These are phyloP conservation scores for Uria lomvia DNA, from an alignment of 2,113 vertebrate species.

Conservation along the genomic window DNA sequence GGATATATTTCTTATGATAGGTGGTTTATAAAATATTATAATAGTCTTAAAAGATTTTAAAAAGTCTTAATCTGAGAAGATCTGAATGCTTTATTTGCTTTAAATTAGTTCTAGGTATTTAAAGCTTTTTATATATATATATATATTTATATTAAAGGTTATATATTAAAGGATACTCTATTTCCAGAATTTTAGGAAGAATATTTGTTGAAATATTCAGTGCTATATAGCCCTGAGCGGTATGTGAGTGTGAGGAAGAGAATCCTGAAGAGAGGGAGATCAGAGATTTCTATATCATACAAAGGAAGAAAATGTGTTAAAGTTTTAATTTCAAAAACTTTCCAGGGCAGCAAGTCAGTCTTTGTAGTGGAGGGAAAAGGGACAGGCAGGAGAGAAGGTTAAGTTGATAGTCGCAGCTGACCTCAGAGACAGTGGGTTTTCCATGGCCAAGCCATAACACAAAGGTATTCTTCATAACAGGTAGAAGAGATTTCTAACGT, in stretches of 20 bases:
- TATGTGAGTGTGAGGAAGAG: fast-evolving
- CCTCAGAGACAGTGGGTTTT: background rate
- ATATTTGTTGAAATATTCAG: background rate
- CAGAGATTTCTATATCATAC: background rate
- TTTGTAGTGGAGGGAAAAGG: background rate
- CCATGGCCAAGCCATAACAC: background rate
- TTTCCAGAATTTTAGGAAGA: background rate
- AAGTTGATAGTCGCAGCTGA: background rate
- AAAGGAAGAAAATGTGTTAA: background rate
- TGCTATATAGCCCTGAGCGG: background rate
- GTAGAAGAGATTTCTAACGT: background rate
- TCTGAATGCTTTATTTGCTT: background rate
- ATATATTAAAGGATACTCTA: background rate
- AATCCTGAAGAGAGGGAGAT: background rate
- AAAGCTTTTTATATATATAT: background rate
- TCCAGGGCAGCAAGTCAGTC: background rate
- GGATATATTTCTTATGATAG: background rate
- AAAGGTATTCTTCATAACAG: background rate
- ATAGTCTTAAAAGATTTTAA: background rate
- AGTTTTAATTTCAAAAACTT: background rate
- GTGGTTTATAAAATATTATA: background rate
- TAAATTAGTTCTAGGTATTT: background rate
- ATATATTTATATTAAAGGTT: background rate
- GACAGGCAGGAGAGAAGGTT: background rate
- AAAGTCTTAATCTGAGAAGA: background rate